A percentile compares a stretch with the other conserved stretches of the same genome.
Conservation (phyloP, 35 echinoderm and acorn worm species). For the Hemicentrotus pulcherrimus region DNA sequence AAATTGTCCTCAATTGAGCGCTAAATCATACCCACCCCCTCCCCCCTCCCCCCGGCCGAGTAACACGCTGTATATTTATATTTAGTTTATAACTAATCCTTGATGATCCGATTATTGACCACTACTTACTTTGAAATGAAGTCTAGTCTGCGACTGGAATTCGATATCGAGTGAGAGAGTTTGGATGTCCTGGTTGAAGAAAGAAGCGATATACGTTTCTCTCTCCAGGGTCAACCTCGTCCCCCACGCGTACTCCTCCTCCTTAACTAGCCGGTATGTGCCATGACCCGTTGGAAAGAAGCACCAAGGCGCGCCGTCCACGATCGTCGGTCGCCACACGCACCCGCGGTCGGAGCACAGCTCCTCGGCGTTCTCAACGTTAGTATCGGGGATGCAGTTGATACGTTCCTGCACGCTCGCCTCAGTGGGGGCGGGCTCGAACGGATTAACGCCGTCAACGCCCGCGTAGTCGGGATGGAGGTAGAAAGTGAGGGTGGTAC, state of each 20-base stretch:
- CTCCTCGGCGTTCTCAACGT: conserved; percentile 38
- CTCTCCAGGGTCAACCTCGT: conserved; percentile 27
- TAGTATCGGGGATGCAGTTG: conserved; percentile 65
- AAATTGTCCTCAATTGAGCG: too few species aligned
- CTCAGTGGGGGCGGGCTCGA: background rate
- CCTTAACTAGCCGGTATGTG: conserved; percentile 52
- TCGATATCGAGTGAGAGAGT: conserved; percentile 62
- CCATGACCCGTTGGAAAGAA: conserved; percentile 77
- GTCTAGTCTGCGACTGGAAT: conserved; percentile 70
- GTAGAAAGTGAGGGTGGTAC: conserved; percentile 67
- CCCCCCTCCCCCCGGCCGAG: too few species aligned
- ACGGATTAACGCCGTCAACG: background rate
- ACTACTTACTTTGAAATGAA: conserved; percentile 83
- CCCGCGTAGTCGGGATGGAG: conserved; percentile 62
- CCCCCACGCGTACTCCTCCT: conserved; percentile 33
- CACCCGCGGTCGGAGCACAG: conserved; percentile 69
- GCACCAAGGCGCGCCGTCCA: conserved; percentile 68
- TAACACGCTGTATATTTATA: too few species aligned
- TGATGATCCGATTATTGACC: too few species aligned
- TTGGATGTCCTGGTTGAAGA: conserved; percentile 66
- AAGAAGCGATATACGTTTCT: background rate
- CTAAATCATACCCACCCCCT: too few species aligned
- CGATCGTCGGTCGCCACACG: conserved; percentile 61
- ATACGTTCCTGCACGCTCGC: conserved; percentile 14
- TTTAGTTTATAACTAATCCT: too few species aligned